Conservation (phyloP, 1,140 invertebrate genomes). For the Drosophila erecta region DNA sequence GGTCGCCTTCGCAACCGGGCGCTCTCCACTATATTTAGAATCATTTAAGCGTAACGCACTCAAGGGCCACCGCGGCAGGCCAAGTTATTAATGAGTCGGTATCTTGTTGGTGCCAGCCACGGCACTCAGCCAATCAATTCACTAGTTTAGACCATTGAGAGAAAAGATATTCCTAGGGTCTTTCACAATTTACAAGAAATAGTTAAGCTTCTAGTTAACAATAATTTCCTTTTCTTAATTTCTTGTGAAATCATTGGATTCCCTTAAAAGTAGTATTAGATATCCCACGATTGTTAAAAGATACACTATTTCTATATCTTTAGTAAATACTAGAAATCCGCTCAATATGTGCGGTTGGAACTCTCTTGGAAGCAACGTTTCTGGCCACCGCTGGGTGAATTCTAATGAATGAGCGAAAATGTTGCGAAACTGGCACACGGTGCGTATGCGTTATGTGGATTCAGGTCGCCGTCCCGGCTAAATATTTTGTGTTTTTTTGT, state of each 20-base stretch:
- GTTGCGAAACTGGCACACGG: conserved; percentile 55
- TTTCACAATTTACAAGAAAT: too few species aligned
- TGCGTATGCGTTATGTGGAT: conserved; percentile 64
- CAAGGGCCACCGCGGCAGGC: conserved; percentile 34
- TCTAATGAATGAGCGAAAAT: conserved; percentile 27
- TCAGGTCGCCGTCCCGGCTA: conserved; percentile 30
- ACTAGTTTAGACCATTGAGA: neutral
- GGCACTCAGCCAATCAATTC: conserved; percentile 19
- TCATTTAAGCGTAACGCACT: conserved; percentile 69
- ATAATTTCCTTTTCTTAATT: too few species aligned
- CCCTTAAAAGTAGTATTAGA: neutral
- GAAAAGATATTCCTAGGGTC: neutral
- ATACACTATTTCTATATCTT: too few species aligned
- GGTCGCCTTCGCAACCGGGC: conserved; percentile 45
- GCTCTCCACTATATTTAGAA: conserved; percentile 69
- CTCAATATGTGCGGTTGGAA: neutral
- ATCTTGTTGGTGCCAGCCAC: neutral
- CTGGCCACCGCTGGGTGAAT: neutral
- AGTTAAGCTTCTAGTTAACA: neutral
- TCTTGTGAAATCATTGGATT: too few species aligned
- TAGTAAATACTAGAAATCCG: too few species aligned
- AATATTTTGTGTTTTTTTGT: conserved; percentile 13
- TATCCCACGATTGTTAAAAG: neutral
- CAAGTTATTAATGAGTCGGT: conserved; percentile 35
- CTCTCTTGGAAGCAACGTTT: conserved; percentile 4